A percentile compares a stretch with the other conserved stretches of the same genome.
phyloP scores from a whole-genome alignment of 2,888 invertebrate genomes.

The Vesta saturnalis region DNA sequence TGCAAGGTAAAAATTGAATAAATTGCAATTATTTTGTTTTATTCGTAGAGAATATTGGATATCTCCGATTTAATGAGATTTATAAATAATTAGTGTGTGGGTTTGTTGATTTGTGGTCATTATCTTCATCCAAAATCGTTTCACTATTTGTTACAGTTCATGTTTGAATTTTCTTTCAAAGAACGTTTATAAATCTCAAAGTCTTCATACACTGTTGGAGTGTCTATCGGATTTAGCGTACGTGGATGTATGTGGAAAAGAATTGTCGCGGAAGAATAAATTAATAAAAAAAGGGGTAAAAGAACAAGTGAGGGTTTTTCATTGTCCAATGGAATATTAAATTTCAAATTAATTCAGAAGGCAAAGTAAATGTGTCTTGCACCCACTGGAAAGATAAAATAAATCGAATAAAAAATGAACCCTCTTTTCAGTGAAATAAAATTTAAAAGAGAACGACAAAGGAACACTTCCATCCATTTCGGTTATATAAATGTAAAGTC shows the following conservation, averaged over 20 bases:
- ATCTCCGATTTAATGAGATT: too few relatives aligned
- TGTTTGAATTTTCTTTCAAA: too few relatives aligned
- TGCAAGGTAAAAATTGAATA: too few relatives aligned
- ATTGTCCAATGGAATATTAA: slow-evolving; percentile 39
- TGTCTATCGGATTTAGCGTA: too few relatives aligned
- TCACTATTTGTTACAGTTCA: too few relatives aligned
- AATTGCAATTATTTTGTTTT: too few relatives aligned
- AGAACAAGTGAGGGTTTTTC: slow-evolving; percentile 28
- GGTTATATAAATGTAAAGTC: slow-evolving; percentile 60
- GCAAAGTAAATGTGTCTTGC: slow-evolving; percentile 35
- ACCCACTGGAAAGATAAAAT: slow-evolving; percentile 47
- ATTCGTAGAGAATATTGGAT: too few relatives aligned
- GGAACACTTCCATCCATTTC: slow-evolving; percentile 60
- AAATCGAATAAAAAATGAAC: slow-evolving; percentile 58
- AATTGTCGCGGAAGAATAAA: slow-evolving; percentile 25
- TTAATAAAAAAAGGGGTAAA: slow-evolving; percentile 35
- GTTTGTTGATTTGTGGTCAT: too few relatives aligned
- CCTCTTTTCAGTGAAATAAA: slow-evolving; percentile 54
- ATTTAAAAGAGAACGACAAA: slow-evolving; percentile 58
- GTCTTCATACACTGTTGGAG: too few relatives aligned
- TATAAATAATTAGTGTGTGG: too few relatives aligned
- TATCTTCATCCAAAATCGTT: too few relatives aligned
- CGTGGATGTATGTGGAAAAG: slow-evolving; percentile 11
- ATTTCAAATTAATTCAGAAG: slow-evolving; percentile 39
- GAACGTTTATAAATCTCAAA: too few relatives aligned